phyloP scores from a whole-genome alignment of 2,888 invertebrate genomes.

The Tetheella fluctuosa region DNA sequence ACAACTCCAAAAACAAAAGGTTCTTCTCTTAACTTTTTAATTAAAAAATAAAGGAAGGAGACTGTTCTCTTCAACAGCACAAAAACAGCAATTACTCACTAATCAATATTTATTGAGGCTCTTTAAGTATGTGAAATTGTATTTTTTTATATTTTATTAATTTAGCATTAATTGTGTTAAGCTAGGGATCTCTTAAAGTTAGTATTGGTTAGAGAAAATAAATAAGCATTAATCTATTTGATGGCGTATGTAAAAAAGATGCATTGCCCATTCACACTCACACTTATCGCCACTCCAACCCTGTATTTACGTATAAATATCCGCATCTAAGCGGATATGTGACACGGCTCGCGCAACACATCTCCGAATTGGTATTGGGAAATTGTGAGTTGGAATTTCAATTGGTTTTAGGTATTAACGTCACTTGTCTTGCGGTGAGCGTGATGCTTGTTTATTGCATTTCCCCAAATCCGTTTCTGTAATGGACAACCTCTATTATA shows the following conservation, averaged over 20 bases:
- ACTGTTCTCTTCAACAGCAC: no score
- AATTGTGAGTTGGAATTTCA: slow-evolving; percentile 66
- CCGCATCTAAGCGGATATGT: slow-evolving; percentile 42
- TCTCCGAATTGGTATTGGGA: slow-evolving; percentile 60
- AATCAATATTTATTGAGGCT: no score
- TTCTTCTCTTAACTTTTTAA: no score
- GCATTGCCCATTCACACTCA: background rate
- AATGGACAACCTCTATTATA: background rate
- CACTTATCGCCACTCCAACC: background rate
- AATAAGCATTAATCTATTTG: no score
- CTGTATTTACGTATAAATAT: slow-evolving; percentile 28
- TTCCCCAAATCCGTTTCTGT: slow-evolving; percentile 17
- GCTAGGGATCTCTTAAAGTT: no score
- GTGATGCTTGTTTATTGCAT: slow-evolving; percentile 37
- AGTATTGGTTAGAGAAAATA: no score
- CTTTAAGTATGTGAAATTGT: no score
- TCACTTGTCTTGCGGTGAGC: slow-evolving; percentile 43
- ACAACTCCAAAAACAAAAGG: no score
- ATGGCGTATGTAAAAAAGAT: background rate
- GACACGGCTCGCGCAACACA: slow-evolving; percentile 48
- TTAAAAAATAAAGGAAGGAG: no score
- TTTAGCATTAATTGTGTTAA: no score
- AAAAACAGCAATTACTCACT: no score
- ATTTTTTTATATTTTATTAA: no score
- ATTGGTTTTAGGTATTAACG: slow-evolving; percentile 64